Conservation (phyloP, 2,113 vertebrate genomes). For the Geococcyx californianus region DNA sequence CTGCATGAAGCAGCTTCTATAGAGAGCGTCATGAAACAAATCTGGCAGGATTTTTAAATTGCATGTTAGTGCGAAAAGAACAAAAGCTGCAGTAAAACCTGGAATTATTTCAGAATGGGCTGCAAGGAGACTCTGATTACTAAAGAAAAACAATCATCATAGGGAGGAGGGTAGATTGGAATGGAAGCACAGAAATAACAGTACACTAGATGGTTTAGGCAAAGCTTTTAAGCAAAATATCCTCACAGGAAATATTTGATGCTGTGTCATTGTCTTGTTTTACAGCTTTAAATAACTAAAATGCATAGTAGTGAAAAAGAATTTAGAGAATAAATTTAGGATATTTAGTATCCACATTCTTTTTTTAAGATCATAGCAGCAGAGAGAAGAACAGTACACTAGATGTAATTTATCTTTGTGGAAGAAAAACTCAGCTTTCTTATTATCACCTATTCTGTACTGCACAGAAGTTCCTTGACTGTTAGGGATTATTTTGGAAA, state of each 20-base stretch:
- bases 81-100: conserved; percentile 40
- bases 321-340: not conserved
- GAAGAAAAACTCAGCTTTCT: not conserved
- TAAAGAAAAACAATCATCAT: not conserved
- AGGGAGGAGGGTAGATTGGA: not conserved
- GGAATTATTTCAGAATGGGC: conserved; percentile 19
- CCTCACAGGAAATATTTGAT: not conserved
- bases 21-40: not conserved
- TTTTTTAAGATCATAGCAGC: no score
- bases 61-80: conserved; percentile 18
- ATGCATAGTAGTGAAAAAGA: not conserved
- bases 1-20: not conserved
- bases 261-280: not conserved
- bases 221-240: not conserved
- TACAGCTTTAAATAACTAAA: not conserved
- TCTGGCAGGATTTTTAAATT: conserved; percentile 30
- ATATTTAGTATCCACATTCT: no score
- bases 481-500: not conserved
- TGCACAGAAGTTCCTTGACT: not conserved
- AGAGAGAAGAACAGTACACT: not conserved
- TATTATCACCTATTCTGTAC: not conserved
- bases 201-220: not conserved
- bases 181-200: not conserved
- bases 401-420: not conserved
- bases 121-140: conserved; percentile 32